These are phyloP conservation scores for Leptinotarsa undecemlineata DNA, from an alignment of 1,140 invertebrate species.

Conservation along the genomic window DNA sequence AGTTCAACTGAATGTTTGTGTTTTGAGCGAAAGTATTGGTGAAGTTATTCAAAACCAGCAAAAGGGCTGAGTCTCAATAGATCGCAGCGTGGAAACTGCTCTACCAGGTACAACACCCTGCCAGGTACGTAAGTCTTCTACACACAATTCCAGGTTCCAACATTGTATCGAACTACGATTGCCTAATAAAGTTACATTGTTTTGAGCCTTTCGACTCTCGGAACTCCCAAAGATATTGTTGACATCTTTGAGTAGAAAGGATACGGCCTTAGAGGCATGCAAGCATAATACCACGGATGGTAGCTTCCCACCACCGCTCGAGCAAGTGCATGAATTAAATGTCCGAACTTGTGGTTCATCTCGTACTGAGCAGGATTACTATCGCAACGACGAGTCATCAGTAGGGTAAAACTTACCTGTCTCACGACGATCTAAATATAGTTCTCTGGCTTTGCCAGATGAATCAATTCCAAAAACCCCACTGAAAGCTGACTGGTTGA, in stretches of 20 bases:
- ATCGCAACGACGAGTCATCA: constrained; percentile 61
- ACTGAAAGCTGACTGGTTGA: too few relatives aligned
- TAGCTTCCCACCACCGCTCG: constrained; percentile 75
- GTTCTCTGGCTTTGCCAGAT: too few relatives aligned
- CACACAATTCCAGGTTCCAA: constrained; percentile 65
- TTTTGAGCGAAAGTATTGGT: too few relatives aligned
- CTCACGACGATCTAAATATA: constrained; percentile 81
- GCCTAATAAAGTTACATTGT: constrained; percentile 57
- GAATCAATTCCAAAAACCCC: too few relatives aligned
- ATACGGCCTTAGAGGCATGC: constrained; percentile 73
- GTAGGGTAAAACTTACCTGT: constrained; percentile 79
- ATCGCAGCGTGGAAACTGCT: constrained; percentile 62
- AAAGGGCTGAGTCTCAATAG: constrained; percentile 52
- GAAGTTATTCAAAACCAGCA: too few relatives aligned
- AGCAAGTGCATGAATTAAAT: constrained; percentile 75
- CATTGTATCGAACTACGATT: constrained; percentile 50
- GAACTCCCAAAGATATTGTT: constrained; percentile 46
- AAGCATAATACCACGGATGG: constrained; percentile 81
- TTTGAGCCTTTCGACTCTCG: constrained; percentile 62
- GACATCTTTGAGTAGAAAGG: constrained; percentile 44
- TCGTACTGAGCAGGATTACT: constrained; percentile 71
- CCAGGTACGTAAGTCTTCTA: constrained; percentile 66
- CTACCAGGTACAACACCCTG: constrained; percentile 66
- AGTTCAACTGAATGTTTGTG: too few relatives aligned
- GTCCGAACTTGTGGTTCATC: constrained; percentile 81